Percentiles rank a stretch among this genome's conserved stretches.
phyloP scores from a whole-genome alignment of 2,797 vertebrate genomes.

The Oryzias sinensis region DNA sequence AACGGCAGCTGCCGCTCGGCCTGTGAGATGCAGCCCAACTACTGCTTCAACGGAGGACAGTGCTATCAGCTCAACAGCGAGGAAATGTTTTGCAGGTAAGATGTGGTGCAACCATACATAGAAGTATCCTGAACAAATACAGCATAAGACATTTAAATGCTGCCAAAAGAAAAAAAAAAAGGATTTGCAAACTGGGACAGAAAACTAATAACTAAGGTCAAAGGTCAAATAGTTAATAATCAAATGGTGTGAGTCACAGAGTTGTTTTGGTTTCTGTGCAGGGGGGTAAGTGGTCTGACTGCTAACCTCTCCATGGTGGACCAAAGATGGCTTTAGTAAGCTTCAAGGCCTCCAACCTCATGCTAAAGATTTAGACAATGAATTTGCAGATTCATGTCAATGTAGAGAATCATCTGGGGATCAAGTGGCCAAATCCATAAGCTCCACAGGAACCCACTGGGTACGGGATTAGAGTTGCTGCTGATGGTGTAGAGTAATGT shows the following conservation, averaged over 20 bases:
- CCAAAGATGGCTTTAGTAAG: no score
- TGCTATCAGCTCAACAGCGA: conserved; percentile 90
- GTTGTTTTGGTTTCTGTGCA: background rate
- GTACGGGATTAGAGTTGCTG: conserved; percentile 39
- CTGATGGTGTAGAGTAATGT: conserved; percentile 7
- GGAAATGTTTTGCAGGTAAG: conserved; percentile 94
- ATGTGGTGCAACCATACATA: background rate
- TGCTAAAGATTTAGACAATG: no score
- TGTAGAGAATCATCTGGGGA: no score
- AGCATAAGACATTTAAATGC: no score
- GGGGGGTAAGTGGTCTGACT: no score
- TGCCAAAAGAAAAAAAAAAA: no score
- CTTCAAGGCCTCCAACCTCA: no score
- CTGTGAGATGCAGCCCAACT: conserved; percentile 88
- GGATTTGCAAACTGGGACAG: no score
- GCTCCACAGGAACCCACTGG: conserved; percentile 1
- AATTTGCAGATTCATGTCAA: no score
- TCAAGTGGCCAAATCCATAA: background rate
- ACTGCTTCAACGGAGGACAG: conserved; percentile 96
- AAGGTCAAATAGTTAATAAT: conserved; percentile 36
- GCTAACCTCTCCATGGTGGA: no score
- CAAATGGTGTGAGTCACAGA: conserved; percentile 32
- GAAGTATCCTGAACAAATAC: no score
- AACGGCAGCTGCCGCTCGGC: conserved; percentile 90
- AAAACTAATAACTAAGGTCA: conserved; percentile 13